These are phyloP conservation scores for Coregonus suidteri DNA, from an alignment of 2,797 vertebrate genomes.

Conservation along the genomic window DNA sequence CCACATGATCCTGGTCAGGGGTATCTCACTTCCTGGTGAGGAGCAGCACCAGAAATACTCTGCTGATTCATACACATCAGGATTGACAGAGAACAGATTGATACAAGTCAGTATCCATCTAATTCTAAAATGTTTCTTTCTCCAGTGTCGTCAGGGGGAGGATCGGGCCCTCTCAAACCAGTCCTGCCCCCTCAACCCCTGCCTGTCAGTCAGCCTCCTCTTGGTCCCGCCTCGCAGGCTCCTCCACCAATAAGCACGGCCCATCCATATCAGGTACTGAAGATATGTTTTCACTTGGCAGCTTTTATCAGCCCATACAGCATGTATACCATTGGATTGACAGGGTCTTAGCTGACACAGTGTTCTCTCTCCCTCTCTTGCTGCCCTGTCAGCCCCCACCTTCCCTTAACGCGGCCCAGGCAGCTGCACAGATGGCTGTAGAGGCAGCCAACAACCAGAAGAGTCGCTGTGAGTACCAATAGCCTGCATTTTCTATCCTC, in stretches of 20 bases:
- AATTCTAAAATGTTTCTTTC: neutral
- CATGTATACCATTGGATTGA: neutral
- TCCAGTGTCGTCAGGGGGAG: constrained; percentile 73
- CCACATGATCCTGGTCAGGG: constrained; percentile 91
- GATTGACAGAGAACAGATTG: no score
- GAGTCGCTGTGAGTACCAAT: constrained; percentile 84
- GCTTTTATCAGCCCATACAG: neutral
- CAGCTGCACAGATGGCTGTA: constrained; percentile 84
- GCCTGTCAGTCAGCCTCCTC: constrained; percentile 61
- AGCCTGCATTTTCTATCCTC: constrained; percentile 7
- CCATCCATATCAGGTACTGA: constrained; percentile 69
- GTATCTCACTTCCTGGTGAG: constrained; percentile 88
- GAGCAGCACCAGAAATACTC: neutral
- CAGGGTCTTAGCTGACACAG: neutral
- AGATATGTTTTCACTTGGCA: neutral
- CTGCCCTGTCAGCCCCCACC: constrained; percentile 53
- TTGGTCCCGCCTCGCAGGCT: constrained; percentile 66
- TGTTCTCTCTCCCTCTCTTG: constrained; percentile 26
- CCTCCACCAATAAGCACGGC: constrained; percentile 58
- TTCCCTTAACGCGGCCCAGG: constrained; percentile 79
- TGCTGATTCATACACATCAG: neutral
- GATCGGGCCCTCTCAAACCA: constrained; percentile 79
- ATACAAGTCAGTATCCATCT: neutral
- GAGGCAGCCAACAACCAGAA: constrained; percentile 88
- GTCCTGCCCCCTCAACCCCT: constrained; percentile 67